Percentiles rank a stretch among this genome's conserved stretches.
Evolutionary conservation across 2,888 invertebrate species (phyloP).

Genomic region (Linhomoeus sp.): DNA sequence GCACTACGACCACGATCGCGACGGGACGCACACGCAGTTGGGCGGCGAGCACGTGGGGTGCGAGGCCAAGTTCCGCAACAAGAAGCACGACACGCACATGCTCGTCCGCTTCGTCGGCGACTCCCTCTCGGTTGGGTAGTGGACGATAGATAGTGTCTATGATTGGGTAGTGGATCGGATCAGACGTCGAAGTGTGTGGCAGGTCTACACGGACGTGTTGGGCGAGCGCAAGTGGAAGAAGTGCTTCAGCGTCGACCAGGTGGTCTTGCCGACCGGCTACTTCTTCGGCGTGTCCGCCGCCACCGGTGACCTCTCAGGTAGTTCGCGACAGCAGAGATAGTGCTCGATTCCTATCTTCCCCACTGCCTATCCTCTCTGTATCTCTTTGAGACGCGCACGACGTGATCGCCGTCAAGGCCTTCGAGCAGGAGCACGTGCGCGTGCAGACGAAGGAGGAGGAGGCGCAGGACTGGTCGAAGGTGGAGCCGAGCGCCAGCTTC

Average conservation of each 20-base stretch:
- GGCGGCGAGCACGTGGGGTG: slow-evolving; percentile 51
- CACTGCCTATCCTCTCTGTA: too few relatives aligned
- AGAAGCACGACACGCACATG: slow-evolving; percentile 61
- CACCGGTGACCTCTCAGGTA: slow-evolving; percentile 64
- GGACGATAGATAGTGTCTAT: not conserved
- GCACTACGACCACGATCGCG: slow-evolving; percentile 90
- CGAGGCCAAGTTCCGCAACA: slow-evolving; percentile 79
- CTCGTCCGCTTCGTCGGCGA: slow-evolving; percentile 73
- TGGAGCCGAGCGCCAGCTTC: slow-evolving; percentile 66
- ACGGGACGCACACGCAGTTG: slow-evolving; percentile 90
- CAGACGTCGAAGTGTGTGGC: too few relatives aligned
- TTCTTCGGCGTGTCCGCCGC: slow-evolving; percentile 82
- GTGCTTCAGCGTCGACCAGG: slow-evolving; percentile 69
- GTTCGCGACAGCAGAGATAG: too few relatives aligned
- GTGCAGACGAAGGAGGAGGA: slow-evolving; percentile 32
- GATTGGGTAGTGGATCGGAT: not conserved
- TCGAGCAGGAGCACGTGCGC: slow-evolving; percentile 57
- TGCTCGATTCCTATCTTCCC: too few relatives aligned
- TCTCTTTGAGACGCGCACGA: slow-evolving; percentile 77
- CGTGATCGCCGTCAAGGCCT: slow-evolving; percentile 68
- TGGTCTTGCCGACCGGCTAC: slow-evolving; percentile 79
- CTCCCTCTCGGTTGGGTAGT: slow-evolving; percentile 45
- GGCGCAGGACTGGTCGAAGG: slow-evolving; percentile 48
- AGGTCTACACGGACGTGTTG: slow-evolving; percentile 75
- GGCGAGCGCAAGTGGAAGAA: slow-evolving; percentile 80